These are phyloP conservation scores for Emmelina monodactyla DNA, from an alignment of 2,888 invertebrate genomes.

Conservation along the genomic window DNA sequence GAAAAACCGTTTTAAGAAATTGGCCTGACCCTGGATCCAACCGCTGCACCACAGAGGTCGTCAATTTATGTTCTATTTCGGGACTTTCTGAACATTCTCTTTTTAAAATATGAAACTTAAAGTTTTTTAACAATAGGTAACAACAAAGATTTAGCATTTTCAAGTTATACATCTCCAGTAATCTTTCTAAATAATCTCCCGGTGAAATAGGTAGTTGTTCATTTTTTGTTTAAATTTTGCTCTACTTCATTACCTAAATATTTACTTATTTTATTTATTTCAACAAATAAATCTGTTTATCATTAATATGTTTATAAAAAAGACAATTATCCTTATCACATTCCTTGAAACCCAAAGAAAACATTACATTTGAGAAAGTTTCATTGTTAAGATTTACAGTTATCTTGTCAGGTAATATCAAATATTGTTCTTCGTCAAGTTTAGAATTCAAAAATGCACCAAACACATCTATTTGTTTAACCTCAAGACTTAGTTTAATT, in stretches of 20 bases:
- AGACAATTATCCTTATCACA: neutral
- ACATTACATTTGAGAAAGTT: neutral
- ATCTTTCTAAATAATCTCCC: neutral
- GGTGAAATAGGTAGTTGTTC: neutral
- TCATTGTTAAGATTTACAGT: neutral
- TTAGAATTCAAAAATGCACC: neutral
- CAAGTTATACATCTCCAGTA: neutral
- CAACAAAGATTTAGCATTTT: neutral
- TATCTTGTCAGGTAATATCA: neutral
- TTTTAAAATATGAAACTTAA: neutral
- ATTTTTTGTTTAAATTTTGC: neutral
- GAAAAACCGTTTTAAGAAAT: no score
- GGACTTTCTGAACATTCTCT: neutral
- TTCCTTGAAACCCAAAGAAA: neutral
- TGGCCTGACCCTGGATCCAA: no score
- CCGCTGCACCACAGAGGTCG: no score
- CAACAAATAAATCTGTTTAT: neutral
- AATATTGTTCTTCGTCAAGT: neutral
- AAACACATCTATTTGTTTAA: neutral
- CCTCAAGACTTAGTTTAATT: neutral
- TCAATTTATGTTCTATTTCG: neutral
- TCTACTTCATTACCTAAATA: neutral
- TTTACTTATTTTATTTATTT: neutral
- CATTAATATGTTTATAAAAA: neutral
- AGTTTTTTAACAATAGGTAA: constrained; percentile 1